phyloP scores from a whole-genome alignment of 2,888 invertebrate genomes.

The Parnassius smintheus region DNA sequence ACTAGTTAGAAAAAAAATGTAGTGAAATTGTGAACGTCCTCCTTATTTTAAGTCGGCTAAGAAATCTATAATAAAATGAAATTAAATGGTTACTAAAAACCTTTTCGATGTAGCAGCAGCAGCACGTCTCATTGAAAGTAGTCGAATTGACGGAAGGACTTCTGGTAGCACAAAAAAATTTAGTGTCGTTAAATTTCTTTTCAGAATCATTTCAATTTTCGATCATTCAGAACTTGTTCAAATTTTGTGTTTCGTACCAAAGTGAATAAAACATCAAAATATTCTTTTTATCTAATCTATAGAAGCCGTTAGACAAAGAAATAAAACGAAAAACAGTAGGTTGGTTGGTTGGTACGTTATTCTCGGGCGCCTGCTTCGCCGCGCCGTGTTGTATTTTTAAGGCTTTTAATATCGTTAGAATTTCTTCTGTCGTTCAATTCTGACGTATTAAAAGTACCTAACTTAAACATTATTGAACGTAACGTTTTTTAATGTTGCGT shows the following conservation, averaged over 20 bases:
- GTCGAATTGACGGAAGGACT: neutral
- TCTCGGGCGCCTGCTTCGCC: neutral
- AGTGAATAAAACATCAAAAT: slow-evolving; percentile 20
- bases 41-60: neutral
- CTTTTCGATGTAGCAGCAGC: slow-evolving; percentile 5
- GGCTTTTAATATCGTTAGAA: slow-evolving; percentile 3
- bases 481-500: no score
- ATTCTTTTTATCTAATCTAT: slow-evolving; percentile 18
- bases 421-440: neutral
- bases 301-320: slow-evolving; percentile 16
- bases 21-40: no score
- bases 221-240: neutral
- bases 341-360: neutral
- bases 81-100: slow-evolving; percentile 7
- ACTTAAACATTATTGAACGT: neutral
- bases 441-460: neutral
- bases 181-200: slow-evolving; percentile 15
- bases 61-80: slow-evolving; percentile 3
- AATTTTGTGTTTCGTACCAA: slow-evolving; percentile 11
- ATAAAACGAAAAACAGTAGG: slow-evolving; percentile 8
- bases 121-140: slow-evolving; percentile 7
- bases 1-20: no score
- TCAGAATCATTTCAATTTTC: neutral
- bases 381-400: slow-evolving; percentile 8
- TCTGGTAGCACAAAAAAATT: slow-evolving; percentile 12